phyloP scores from a whole-genome alignment of 2,113 vertebrate species.

The Pyxicephalus adspersus region DNA sequence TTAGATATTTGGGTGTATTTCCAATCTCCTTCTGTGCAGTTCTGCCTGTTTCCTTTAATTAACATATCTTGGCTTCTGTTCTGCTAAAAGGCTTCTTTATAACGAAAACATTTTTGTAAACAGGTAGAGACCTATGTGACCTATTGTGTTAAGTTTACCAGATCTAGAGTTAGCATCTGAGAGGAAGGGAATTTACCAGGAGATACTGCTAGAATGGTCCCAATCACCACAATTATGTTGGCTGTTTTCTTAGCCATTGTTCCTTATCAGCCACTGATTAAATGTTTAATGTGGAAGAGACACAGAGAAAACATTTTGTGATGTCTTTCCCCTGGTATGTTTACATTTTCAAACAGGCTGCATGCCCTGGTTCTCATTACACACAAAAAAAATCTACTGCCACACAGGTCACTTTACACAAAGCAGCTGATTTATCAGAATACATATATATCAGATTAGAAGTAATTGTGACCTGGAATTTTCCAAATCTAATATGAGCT shows the following conservation, averaged over 20 bases:
- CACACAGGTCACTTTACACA: no score
- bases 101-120: slow-evolving; percentile 58
- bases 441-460: no score
- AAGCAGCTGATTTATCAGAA: no score
- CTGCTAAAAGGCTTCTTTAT: slow-evolving; percentile 41
- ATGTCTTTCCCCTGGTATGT: slow-evolving; percentile 44
- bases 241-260: slow-evolving; percentile 56
- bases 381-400: neutral
- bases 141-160: slow-evolving; percentile 57
- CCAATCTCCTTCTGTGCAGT: slow-evolving; percentile 6
- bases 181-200: slow-evolving; percentile 48
- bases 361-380: neutral
- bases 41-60: slow-evolving; percentile 53
- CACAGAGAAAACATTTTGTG: slow-evolving; percentile 29
- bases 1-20: neutral
- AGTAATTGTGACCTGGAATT: no score
- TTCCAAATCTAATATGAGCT: no score
- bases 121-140: slow-evolving; percentile 57
- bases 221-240: slow-evolving; percentile 52
- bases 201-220: slow-evolving; percentile 50
- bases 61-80: slow-evolving; percentile 50
- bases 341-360: slow-evolving; percentile 23
- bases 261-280: slow-evolving; percentile 56
- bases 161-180: slow-evolving; percentile 53
- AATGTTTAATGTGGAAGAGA: slow-evolving; percentile 48